These are phyloP conservation scores for Diphyllodes magnificus DNA, from an alignment of 2,113 vertebrate species.

Conservation along the genomic window DNA sequence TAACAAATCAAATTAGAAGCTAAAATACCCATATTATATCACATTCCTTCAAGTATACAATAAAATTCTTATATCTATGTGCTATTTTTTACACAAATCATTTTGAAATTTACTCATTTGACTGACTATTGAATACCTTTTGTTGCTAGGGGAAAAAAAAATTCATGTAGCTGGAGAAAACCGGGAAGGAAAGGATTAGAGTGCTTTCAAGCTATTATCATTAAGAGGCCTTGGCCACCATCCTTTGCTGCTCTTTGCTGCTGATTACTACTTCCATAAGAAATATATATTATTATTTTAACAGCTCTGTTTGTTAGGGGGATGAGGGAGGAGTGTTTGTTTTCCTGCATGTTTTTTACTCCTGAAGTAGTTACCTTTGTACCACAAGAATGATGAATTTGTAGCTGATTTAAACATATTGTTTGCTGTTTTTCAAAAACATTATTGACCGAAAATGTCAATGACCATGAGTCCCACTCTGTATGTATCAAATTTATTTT, in stretches of 20 bases:
- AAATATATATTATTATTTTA: background rate
- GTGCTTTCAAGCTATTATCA: background rate
- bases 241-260: background rate
- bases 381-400: constrained; percentile 52
- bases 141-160: background rate
- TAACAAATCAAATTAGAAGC: background rate
- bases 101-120: background rate
- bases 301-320: background rate
- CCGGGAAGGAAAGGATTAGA: background rate
- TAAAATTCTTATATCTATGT: background rate
- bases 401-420: constrained; percentile 40
- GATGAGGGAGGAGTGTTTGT: background rate
- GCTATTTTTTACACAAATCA: background rate
- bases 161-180: background rate
- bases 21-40: background rate
- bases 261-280: background rate
- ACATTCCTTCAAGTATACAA: background rate
- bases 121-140: background rate
- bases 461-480: background rate
- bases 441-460: constrained; percentile 59
- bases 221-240: background rate
- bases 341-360: background rate
- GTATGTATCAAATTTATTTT: constrained; percentile 43
- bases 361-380: constrained; percentile 9
- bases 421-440: constrained; percentile 49